A percentile compares a stretch with the other conserved stretches of the same genome.
These are phyloP conservation scores for Trichopoda pennipes DNA, from an alignment of 2,888 invertebrate genomes.

Conservation along the genomic window DNA sequence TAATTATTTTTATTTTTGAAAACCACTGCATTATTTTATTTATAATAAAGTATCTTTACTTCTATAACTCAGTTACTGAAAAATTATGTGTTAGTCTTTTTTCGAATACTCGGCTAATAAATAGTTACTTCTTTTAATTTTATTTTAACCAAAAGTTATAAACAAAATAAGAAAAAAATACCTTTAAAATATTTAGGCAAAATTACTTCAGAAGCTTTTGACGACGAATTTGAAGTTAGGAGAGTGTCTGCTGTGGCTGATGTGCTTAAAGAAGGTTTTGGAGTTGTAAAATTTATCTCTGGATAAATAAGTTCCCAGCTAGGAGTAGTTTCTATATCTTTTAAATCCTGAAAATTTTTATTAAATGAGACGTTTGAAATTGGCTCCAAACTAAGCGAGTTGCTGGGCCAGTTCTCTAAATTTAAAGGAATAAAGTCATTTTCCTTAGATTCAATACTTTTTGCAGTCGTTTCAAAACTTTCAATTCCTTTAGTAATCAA, in stretches of 20 bases:
- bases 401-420: neutral
- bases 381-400: neutral
- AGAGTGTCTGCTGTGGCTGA: neutral
- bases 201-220: neutral
- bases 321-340: constrained; percentile 32
- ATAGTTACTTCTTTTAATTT: too few species aligned
- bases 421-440: constrained; percentile 7
- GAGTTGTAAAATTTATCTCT: constrained; percentile 39
- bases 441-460: neutral
- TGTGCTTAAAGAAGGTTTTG: neutral
- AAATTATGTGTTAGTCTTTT: too few species aligned
- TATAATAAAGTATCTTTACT: too few species aligned
- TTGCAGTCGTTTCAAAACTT: neutral
- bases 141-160: too few species aligned
- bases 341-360: neutral
- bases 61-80: too few species aligned
- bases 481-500: neutral
- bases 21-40: too few species aligned
- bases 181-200: constrained; percentile 63
- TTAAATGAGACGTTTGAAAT: neutral
- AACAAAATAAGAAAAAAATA: constrained; percentile 1
- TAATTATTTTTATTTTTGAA: too few species aligned
- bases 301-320: constrained; percentile 64
- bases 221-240: neutral
- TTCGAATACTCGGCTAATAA: too few species aligned